These are phyloP conservation scores for Microcebus murinus DNA, from an alignment of 2,113 vertebrate genomes.

Conservation along the genomic window DNA sequence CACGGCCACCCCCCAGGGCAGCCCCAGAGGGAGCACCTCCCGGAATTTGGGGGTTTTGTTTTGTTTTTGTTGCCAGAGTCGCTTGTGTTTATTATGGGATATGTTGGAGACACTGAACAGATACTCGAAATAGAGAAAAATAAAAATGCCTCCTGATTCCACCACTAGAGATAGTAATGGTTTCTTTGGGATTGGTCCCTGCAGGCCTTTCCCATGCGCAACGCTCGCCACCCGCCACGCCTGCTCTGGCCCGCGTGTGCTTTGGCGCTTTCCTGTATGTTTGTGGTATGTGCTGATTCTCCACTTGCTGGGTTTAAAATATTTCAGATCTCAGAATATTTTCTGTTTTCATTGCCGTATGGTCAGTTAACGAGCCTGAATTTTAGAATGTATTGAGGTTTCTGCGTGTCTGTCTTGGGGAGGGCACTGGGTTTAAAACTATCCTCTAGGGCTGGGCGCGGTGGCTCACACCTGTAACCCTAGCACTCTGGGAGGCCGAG, in stretches of 20 bases:
- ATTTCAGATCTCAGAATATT: not conserved
- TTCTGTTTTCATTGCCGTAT: not conserved
- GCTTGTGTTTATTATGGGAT: not conserved
- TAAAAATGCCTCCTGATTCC: not conserved
- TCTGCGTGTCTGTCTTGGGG: not conserved
- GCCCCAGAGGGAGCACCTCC: not conserved
- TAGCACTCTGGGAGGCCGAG: no score
- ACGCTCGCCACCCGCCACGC: no score
- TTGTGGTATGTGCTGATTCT: not conserved
- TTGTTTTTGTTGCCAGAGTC: not conserved
- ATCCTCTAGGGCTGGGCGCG: no score
- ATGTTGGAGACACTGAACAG: not conserved
- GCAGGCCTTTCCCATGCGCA: not conserved
- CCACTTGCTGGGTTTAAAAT: not conserved
- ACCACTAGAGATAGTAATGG: not conserved
- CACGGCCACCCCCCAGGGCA: fast-evolving
- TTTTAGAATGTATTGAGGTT: not conserved
- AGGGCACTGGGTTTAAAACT: not conserved
- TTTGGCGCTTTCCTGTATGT: no score
- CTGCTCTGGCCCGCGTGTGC: not conserved
- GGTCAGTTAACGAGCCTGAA: not conserved
- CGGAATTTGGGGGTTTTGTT: not conserved
- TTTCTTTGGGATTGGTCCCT: not conserved
- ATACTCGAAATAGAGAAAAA: not conserved
- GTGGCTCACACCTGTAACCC: no score